Conservation (phyloP, 2,888 invertebrate species). For the Meghimatium bilineatum region DNA sequence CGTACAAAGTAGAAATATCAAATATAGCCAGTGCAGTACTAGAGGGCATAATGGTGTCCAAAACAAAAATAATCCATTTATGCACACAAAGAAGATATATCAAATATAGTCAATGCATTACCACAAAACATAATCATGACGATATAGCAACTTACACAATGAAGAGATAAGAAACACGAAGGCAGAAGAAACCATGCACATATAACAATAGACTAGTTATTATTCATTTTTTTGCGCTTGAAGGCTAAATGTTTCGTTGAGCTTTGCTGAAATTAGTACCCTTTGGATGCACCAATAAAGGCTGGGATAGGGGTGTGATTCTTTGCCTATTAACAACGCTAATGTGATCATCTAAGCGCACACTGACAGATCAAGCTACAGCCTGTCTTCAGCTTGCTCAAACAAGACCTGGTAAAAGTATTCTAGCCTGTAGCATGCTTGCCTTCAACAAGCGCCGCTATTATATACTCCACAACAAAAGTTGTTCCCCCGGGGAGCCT, state of each 20-base stretch:
- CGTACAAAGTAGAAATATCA: too few species aligned
- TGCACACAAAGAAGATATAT: too few species aligned
- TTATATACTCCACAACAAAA: neutral
- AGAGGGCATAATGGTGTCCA: too few species aligned
- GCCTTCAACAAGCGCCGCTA: neutral
- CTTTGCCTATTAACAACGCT: neutral
- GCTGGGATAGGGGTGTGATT: neutral
- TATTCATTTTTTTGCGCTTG: neutral
- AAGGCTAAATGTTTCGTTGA: neutral
- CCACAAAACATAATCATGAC: too few species aligned
- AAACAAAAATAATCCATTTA: too few species aligned
- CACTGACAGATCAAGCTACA: neutral
- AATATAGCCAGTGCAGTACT: too few species aligned
- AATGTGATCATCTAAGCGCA: constrained; percentile 13
- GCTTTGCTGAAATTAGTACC: neutral
- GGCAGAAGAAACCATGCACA: neutral
- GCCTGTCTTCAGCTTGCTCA: neutral
- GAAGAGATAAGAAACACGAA: neutral
- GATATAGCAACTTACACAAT: too few species aligned
- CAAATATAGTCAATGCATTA: too few species aligned
- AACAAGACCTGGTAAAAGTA: constrained; percentile 18
- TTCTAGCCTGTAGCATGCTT: neutral
- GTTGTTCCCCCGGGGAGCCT: neutral
- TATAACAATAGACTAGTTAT: neutral
- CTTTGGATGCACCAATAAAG: neutral